Evolutionary conservation across 2,888 invertebrate species (phyloP).

Genomic region (Caprella mutica): DNA sequence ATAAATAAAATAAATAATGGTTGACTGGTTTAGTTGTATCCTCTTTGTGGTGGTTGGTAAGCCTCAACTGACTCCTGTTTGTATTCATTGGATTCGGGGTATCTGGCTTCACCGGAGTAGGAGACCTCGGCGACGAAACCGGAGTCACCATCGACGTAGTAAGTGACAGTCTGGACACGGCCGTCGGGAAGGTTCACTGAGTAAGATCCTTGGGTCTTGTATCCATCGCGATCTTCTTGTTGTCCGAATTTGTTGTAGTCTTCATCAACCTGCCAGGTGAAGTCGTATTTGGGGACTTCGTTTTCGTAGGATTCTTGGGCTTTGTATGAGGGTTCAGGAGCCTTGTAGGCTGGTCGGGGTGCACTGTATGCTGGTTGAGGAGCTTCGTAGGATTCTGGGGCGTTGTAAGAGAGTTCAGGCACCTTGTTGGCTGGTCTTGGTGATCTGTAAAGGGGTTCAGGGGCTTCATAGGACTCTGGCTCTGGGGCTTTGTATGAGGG

Average conservation of each 20-base stretch:
- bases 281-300: slow-evolving; percentile 3
- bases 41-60: no score
- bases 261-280: slow-evolving; percentile 4
- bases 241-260: slow-evolving; percentile 3
- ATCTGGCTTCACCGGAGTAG: no score
- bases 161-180: no score
- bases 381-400: neutral
- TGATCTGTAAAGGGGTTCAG: neutral
- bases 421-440: slow-evolving; percentile 3
- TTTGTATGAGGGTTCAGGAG: slow-evolving; percentile 5
- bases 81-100: no score
- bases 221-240: neutral
- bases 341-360: neutral
- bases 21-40: no score
- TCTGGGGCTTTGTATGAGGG: neutral
- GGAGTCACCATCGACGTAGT: no score
- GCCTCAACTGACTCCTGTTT: no score
- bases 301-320: neutral
- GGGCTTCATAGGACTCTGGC: neutral
- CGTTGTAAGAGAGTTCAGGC: neutral
- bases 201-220: no score
- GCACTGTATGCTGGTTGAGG: no score
- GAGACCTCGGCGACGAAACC: no score
- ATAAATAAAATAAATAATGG: no score
- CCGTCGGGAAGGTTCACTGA: no score